These are phyloP conservation scores for Meloidogyne floridensis DNA, from an alignment of 1,140 invertebrate species.

Conservation along the genomic window DNA sequence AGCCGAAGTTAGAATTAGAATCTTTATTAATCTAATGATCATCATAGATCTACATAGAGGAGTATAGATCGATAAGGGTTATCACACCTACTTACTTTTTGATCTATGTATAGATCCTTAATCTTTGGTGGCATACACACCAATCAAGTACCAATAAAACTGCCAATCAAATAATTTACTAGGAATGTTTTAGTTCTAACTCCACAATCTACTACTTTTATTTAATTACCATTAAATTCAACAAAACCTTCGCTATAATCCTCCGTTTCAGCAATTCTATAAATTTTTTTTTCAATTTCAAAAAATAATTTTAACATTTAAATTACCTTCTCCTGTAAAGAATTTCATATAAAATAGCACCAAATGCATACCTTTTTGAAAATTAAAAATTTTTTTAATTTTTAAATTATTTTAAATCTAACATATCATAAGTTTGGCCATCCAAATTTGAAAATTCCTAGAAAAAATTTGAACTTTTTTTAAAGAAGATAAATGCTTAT, in stretches of 20 bases:
- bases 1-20: no score
- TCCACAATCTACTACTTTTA: background rate
- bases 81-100: no score
- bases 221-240: background rate
- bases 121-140: no score
- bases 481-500: background rate
- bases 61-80: no score
- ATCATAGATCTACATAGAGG: no score
- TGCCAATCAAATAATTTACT: no score
- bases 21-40: no score
- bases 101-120: no score
- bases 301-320: background rate
- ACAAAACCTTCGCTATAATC: constrained; percentile 40
- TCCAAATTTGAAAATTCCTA: constrained; percentile 50
- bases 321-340: constrained; percentile 38
- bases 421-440: constrained; percentile 52
- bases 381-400: background rate
- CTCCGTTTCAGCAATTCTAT: constrained; percentile 45
- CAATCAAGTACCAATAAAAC: no score
- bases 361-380: constrained; percentile 36
- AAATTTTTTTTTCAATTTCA: background rate
- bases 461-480: background rate
- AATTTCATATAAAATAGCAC: constrained; percentile 51
- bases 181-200: no score
- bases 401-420: background rate